Base-by-base conservation (phyloP, 2,113 vertebrate species). In the Sinocyclocheilus anshuiensis region DNA sequence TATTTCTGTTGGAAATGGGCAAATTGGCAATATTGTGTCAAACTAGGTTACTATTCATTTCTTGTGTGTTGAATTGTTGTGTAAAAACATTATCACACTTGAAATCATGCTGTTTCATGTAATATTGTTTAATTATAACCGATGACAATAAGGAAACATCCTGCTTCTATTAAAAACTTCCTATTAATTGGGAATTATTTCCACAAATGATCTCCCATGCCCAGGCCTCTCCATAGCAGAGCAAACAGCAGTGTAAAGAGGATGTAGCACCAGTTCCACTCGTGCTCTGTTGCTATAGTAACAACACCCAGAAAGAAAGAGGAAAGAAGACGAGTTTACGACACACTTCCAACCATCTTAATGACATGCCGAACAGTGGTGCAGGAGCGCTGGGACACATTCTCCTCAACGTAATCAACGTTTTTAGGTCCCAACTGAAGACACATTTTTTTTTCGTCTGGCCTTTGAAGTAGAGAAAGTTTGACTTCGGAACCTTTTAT, bases 191-290 rank as follows among this genome's bases (percentile, higher is more conserved):
- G 20, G 33, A 22, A 39, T 71, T 63, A 6, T 3, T 57, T n/a
- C 29, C 29, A 33, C 29, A 33, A 33, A 29, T 39, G 55, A 1
- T 45, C 16, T n/a, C 48, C 39, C 93, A 95, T 93, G 99, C 98
- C 98, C 59, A 98, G 90, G 1, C 96, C 96, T 83, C 98, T 94
- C 97, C 98, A 99, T 50, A 98, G 81, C 22, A 99, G 95, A 76
- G 97, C 96, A 90, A 99, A 99, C 33, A 97, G 93, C 85, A 99
- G 91, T 0, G 97, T 98, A 94, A 97, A 99, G 90, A 97, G 93
- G 87, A 99, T 96, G 1, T 98, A 99, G 83, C 95, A 97, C 97
- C 97, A 98, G 94, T 98, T 99, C 97, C 97, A 99, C 89, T 99
- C 97, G 0, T 99, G 98, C 7, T 97, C 96, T 48, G 96, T 97